Evolutionary conservation across 1,140 invertebrate species (phyloP).

Genomic region (Bombus haemorrhoidalis): DNA sequence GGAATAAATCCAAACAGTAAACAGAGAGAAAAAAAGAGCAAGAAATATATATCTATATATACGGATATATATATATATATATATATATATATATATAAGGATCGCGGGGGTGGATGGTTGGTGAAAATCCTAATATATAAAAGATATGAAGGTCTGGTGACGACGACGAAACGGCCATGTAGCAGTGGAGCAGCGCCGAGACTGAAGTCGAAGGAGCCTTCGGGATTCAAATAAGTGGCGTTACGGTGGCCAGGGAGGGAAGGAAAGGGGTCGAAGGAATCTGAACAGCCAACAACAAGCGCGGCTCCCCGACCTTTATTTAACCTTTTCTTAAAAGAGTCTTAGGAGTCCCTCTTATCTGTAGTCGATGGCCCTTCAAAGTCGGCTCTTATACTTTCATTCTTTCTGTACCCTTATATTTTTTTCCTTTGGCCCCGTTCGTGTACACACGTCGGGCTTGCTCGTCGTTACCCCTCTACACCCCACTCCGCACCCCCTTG

Average conservation of each 20-base stretch:
- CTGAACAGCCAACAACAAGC: constrained; percentile 82
- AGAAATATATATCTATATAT: not conserved
- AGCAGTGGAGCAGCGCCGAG: constrained; percentile 34
- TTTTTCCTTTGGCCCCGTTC: constrained; percentile 63
- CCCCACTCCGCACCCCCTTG: not conserved
- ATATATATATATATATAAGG: not conserved
- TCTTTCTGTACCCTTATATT: constrained; percentile 64
- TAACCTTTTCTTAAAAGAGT: constrained; percentile 81
- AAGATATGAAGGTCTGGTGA: constrained; percentile 78
- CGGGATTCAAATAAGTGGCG: constrained; percentile 75
- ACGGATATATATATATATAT: not conserved
- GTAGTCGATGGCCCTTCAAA: constrained; percentile 78
- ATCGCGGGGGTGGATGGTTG: constrained; percentile 22
- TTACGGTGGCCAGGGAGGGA: constrained; percentile 33
- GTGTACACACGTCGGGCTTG: constrained; percentile 72
- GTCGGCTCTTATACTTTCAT: constrained; percentile 68
- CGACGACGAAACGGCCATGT: constrained; percentile 46
- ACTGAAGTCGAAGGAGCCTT: constrained; percentile 68
- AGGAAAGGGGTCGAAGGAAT: constrained; percentile 74
- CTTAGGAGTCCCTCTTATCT: constrained; percentile 78
- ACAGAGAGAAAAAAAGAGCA: constrained; percentile 65
- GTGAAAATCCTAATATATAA: constrained; percentile 81
- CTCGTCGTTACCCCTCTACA: constrained; percentile 41
- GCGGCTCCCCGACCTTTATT: constrained; percentile 77
- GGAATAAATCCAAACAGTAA: constrained; percentile 82